A percentile compares a stretch with the other conserved stretches of the same genome.
Conservation (phyloP, 2,797 vertebrate species). For the Coluber constrictor region DNA sequence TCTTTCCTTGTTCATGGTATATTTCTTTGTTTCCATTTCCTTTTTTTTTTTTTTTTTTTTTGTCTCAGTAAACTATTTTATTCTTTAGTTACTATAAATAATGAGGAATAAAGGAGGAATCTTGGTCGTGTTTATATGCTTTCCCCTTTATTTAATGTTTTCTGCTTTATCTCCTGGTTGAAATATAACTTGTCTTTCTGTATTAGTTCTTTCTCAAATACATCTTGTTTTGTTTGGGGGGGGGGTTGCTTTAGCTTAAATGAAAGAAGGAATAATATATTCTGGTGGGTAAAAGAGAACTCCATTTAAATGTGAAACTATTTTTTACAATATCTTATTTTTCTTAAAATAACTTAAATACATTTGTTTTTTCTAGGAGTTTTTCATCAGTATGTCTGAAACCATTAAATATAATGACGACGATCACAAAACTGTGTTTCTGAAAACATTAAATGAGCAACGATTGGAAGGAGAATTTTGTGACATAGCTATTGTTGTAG, state of each 20-base stretch:
- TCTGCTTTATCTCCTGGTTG: not conserved
- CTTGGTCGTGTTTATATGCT: not conserved
- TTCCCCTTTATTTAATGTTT: not conserved
- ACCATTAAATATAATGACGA: slow-evolving; percentile 95
- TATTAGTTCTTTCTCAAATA: not conserved
- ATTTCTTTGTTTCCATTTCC: slow-evolving; percentile 12
- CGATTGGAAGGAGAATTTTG: slow-evolving; percentile 94
- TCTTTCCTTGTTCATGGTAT: slow-evolving; percentile 77
- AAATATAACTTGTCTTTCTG: not conserved
- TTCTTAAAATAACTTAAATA: slow-evolving; percentile 8
- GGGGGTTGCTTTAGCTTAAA: not conserved
- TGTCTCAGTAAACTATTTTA: not conserved
- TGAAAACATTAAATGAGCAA: slow-evolving; percentile 94
- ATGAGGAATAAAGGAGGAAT: not conserved
- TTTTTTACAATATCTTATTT: not conserved
- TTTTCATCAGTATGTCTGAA: slow-evolving; percentile 93
- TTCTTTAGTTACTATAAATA: not conserved
- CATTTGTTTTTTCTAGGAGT: slow-evolving; percentile 66
- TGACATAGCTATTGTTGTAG: slow-evolving; percentile 93
- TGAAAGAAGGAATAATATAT: not conserved
- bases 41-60: not conserved
- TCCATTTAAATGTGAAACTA: not conserved
- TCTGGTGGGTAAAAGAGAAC: not conserved
- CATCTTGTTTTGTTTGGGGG: not conserved
- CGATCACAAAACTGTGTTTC: slow-evolving; percentile 93